Base-by-base conservation (phyloP, 2,888 invertebrate species). In the Stenodera caucasica region DNA sequence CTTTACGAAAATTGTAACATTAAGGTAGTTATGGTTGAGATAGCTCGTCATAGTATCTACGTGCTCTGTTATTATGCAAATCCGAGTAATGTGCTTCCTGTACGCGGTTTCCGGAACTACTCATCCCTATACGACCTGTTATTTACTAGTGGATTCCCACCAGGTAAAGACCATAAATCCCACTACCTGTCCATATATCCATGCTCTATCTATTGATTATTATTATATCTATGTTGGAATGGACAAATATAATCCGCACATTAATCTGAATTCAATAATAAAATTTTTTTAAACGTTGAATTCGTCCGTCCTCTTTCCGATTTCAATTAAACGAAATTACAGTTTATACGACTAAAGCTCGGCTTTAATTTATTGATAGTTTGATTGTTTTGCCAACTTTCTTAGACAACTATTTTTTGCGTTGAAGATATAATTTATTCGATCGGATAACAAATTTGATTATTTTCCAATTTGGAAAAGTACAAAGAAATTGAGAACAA, bases 1-100 rank as follows among this genome's bases (percentile, higher is more conserved):
- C 45, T 23, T 23, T 9, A 1, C 2, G 3, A 45, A 45, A 23
- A 45, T 18, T 21, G 45, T 45, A 45, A 21, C 11, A 11, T 45
- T 45, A 45, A 45, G 12, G 12, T 23, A 18, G 12, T 45, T 45
- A 23, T 5, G 2, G 45, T 45, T 6, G 45, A 21, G 21, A 35
- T 60, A 51, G 60, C 56, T 53, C 57, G 60, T 60, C 57, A 55
- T 55, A 53, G 49, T 49, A 33, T 23, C 59, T 63, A 67, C 67
- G 65, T 63, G 65, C 63, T 55, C 62, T 56, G 65, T 67, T 67
- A 67, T 67, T 65, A 67, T 67, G 67, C 61, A 65, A 67, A 67
- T 67, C 56, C 60, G 45, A 35, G 61, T 67, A 67, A 67, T 65
- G 67, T 57, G 63, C 64, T 67, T 67, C 67, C 67, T 62, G 63